phyloP scores from a whole-genome alignment of 1,140 invertebrate genomes.

The Drosophila saltans region DNA sequence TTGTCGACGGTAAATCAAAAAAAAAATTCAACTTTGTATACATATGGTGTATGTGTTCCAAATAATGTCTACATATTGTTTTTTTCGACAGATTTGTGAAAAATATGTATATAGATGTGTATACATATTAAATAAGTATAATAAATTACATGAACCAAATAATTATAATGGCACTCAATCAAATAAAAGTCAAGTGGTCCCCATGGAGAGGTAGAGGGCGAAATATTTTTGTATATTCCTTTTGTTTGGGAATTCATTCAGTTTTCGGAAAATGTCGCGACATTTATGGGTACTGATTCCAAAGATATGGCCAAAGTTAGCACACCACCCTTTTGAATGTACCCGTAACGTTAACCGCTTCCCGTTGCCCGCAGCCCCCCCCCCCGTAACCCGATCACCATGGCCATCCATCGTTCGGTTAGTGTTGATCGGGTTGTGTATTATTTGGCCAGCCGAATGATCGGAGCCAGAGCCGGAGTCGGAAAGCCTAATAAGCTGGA shows the following conservation, averaged over 20 bases:
- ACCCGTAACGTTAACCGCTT: too few species aligned
- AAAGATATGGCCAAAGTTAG: slow-evolving; percentile 29
- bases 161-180: slow-evolving; percentile 64
- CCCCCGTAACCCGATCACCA: too few species aligned
- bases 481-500: slow-evolving; percentile 64
- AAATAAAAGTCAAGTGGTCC: slow-evolving; percentile 34
- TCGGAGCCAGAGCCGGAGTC: slow-evolving; percentile 9
- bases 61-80: not conserved
- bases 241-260: slow-evolving; percentile 16
- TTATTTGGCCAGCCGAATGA: not conserved
- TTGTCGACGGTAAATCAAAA: slow-evolving; percentile 9
- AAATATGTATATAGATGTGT: slow-evolving; percentile 45
- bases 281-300: not conserved
- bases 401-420: not conserved
- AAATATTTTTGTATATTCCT: too few species aligned
- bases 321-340: not conserved
- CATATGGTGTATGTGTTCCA: not conserved
- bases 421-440: slow-evolving; percentile 12
- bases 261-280: not conserved
- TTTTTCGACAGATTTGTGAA: slow-evolving; percentile 6
- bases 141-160: slow-evolving; percentile 64
- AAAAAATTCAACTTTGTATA: not conserved
- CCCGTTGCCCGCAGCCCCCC: too few species aligned
- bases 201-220: too few species aligned
- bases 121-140: slow-evolving; percentile 49